Percentiles rank a stretch among this genome's conserved stretches.
These are phyloP conservation scores for Nannobrachium achirus DNA, from an alignment of 2,113 vertebrate genomes.

Conservation along the genomic window DNA sequence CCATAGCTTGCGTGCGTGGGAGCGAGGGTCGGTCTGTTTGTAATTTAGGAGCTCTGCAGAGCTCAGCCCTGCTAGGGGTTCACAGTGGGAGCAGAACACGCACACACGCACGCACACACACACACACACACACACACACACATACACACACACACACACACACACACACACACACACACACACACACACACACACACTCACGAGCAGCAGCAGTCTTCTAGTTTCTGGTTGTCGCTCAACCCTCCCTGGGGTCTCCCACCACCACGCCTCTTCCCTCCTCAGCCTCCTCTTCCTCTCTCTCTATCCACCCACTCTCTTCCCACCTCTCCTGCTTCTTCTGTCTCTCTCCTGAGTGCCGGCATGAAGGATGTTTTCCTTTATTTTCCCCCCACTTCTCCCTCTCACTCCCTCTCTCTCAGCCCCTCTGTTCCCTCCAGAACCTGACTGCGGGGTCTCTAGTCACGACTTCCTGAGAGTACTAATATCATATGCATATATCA, in stretches of 20 bases:
- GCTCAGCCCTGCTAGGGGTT: neutral
- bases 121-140: neutral
- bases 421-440: neutral
- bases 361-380: conserved; percentile 28
- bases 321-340: conserved; percentile 36
- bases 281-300: neutral
- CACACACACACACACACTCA: neutral
- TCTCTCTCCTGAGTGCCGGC: conserved; percentile 3
- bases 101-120: neutral
- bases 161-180: neutral
- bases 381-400: neutral
- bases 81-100: neutral
- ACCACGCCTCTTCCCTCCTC: conserved; percentile 4
- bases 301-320: conserved; percentile 48
- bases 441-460: no score
- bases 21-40: conserved; percentile 1
- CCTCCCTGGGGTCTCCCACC: conserved; percentile 22
- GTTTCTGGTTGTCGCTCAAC: conserved; percentile 15
- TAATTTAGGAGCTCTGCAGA: conserved; percentile 35
- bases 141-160: neutral
- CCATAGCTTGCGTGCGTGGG: conserved; percentile 29
- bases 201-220: conserved; percentile 11
- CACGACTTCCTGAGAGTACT: no score
- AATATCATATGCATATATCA: neutral
- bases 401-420: conserved; percentile 7